Evolutionary conservation across 2,113 vertebrate species (phyloP), one percentile per base, ranked within the genome.

Genomic region (Misgurnus anguillicaudatus): DNA sequence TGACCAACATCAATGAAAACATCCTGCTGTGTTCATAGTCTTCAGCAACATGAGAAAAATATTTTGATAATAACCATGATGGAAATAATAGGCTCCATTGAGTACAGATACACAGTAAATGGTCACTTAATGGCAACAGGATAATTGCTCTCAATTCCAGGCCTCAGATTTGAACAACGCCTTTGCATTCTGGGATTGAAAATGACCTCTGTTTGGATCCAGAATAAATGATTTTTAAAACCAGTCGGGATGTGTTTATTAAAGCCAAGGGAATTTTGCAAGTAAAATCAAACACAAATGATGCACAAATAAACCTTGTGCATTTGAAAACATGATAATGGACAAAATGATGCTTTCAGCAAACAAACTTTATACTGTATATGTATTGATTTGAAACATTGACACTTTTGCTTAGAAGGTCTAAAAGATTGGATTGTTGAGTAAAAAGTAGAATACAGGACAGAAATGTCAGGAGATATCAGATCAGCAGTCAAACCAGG

Each of bases 401-500:
- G 24, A 2, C 24, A 31, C 1, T 31, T 31, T 31, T 31, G 24
- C 24, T 31, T 31, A 2, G 24, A 31, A 31, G 24, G 24, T 1
- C 24, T 31, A 31, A 31, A 31, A 31, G 2, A 3, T 31, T 31
- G 24, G 24, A 31, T 31, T 31, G 55, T 36, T 72, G 10, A 10
- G 5, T 14, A 2, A 17, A 47, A 0, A 19, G 3, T 74, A 45
- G 11, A 57, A 72, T 24, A 9, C 13, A 41, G 39, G 19, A 10
- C 19, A 48, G 47, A 45, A 68, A 53, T 21, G 9, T 41, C 57
- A 42, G 57, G 16, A 63, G 41, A 81, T 70, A 42, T 70, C 51
- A 21, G 45, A 24, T 45, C 63, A 69, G 57, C 75, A 72, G 51
- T 62, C 47, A 84, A 84, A 75, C 69, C 65, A 36, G 75, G 84